Evolutionary conservation across 1,140 invertebrate species (phyloP).

Genomic region (Zaprionus africanus): DNA sequence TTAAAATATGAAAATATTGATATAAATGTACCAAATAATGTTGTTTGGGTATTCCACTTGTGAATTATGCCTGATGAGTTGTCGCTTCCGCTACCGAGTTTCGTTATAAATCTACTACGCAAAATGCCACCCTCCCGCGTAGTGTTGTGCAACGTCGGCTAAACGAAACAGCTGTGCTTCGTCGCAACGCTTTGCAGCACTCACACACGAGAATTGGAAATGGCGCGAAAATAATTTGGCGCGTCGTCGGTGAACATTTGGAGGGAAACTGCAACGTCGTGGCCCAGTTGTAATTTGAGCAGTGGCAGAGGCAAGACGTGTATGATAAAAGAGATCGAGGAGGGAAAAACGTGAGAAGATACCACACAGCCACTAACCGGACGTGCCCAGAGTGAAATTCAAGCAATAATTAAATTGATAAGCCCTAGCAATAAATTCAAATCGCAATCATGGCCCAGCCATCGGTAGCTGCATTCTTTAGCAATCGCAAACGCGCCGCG

Average conservation of each 20-base stretch:
- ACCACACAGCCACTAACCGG: slow-evolving; percentile 17
- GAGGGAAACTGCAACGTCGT: slow-evolving; percentile 71
- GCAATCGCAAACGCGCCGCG: slow-evolving; percentile 88
- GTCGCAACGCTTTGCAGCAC: slow-evolving; percentile 26
- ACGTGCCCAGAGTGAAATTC: slow-evolving; percentile 63
- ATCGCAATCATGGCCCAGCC: slow-evolving; percentile 88
- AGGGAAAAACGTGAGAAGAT: slow-evolving; percentile 28
- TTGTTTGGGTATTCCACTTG: neutral
- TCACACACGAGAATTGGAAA: slow-evolving; percentile 39
- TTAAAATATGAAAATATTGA: neutral
- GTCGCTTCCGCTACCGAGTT: neutral
- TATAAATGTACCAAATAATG: neutral
- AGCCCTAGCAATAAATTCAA: slow-evolving; percentile 37
- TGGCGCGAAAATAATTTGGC: slow-evolving; percentile 59
- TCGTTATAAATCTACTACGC: slow-evolving; percentile 17
- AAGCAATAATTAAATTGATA: slow-evolving; percentile 38
- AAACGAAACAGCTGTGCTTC: slow-evolving; percentile 43
- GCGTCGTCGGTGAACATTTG: slow-evolving; percentile 65
- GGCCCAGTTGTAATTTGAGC: slow-evolving; percentile 78
- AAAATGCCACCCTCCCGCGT: neutral
- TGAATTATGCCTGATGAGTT: neutral
- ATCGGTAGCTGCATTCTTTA: slow-evolving; percentile 89
- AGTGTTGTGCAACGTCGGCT: slow-evolving; percentile 26
- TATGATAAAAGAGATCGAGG: slow-evolving; percentile 31
- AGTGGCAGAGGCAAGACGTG: slow-evolving; percentile 61